These are phyloP conservation scores for Rhinoptilus africanus DNA, from an alignment of 2,113 vertebrate genomes.

Conservation along the genomic window DNA sequence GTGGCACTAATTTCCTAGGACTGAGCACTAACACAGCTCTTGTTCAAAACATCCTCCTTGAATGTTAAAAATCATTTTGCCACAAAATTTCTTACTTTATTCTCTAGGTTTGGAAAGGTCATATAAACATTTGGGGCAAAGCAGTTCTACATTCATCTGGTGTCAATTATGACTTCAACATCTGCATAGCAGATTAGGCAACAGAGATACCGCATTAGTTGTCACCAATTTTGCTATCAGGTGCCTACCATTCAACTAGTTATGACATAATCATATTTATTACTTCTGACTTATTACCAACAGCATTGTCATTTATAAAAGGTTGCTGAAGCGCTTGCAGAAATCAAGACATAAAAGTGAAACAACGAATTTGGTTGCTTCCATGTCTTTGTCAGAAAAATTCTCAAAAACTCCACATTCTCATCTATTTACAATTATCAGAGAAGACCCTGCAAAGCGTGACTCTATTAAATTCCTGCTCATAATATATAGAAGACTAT, in stretches of 20 bases:
- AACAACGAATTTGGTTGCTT: background rate
- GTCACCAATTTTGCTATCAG: background rate
- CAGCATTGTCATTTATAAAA: background rate
- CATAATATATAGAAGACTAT: background rate
- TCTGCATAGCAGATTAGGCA: background rate
- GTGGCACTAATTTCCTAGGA: background rate
- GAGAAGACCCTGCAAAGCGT: fast-evolving
- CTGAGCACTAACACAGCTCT: background rate
- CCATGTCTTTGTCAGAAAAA: background rate
- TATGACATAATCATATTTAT: background rate
- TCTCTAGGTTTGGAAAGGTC: background rate
- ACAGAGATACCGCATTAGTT: background rate
- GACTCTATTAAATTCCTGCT: background rate
- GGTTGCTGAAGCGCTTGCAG: background rate
- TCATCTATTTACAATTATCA: background rate
- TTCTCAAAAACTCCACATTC: background rate
- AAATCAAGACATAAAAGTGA: background rate
- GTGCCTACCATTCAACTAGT: background rate
- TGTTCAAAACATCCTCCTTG: background rate
- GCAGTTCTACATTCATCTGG: background rate
- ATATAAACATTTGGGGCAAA: background rate
- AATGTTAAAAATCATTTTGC: background rate
- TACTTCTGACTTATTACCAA: background rate
- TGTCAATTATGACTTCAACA: background rate
- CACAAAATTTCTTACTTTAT: background rate